Conservation (phyloP, 2,797 vertebrate genomes). For the Lophius americanus region DNA sequence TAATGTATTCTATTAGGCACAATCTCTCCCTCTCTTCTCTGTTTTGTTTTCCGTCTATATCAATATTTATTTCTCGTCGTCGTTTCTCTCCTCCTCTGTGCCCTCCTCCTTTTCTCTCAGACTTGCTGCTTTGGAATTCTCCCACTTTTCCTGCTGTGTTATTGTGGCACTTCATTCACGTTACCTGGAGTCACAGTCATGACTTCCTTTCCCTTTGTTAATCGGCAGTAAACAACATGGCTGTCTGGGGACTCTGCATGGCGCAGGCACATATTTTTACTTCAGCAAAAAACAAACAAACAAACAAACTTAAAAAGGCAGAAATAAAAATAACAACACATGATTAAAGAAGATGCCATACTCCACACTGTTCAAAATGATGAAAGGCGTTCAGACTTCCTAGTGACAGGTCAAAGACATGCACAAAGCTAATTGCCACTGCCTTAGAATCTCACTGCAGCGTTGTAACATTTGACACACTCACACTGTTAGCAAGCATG, state of each 20-base stretch:
- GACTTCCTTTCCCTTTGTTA: slow-evolving; percentile 84
- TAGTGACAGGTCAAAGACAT: slow-evolving; percentile 83
- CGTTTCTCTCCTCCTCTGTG: slow-evolving; percentile 18
- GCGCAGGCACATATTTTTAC: slow-evolving; percentile 80
- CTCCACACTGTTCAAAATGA: slow-evolving; percentile 73
- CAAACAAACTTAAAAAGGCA: slow-evolving; percentile 4
- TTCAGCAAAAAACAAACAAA: slow-evolving; percentile 34
- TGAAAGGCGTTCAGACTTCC: slow-evolving; percentile 80
- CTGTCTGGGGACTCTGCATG: slow-evolving; percentile 81
- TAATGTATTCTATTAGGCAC: slow-evolving; percentile 18
- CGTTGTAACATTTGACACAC: slow-evolving; percentile 70
- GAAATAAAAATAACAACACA: slow-evolving; percentile 49
- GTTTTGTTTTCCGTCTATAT: slow-evolving; percentile 26
- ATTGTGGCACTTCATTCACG: slow-evolving; percentile 75
- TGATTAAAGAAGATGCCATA: slow-evolving; percentile 83
- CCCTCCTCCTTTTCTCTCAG: slow-evolving; percentile 30
- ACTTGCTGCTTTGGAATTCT: slow-evolving; percentile 67
- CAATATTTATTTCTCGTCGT: slow-evolving; percentile 22
- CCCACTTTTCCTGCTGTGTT: slow-evolving; percentile 62
- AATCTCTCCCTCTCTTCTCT: slow-evolving; percentile 9
- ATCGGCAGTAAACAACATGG: slow-evolving; percentile 85
- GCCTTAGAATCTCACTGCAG: slow-evolving; percentile 68
- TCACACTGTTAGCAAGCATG: slow-evolving; percentile 60
- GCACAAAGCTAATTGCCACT: slow-evolving; percentile 82
- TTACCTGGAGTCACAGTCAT: slow-evolving; percentile 81